A percentile compares a stretch with the other conserved stretches of the same genome.
Evolutionary conservation across 2,888 invertebrate species (phyloP).

Genomic region (Sphaerophoria taeniata): DNA sequence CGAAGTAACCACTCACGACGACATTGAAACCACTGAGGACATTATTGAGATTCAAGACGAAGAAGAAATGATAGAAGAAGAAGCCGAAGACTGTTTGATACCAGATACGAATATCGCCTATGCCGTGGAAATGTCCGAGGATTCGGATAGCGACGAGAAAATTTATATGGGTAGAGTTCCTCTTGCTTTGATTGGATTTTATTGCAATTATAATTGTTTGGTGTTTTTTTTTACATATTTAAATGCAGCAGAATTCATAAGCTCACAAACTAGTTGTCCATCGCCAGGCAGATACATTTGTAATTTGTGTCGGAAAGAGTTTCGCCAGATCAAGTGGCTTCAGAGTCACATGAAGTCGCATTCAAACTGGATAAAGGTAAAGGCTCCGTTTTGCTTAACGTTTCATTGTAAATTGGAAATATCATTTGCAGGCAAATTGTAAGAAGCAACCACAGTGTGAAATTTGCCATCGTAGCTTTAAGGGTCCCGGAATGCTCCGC

Average conservation of each 20-base stretch:
- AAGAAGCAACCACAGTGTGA: constrained; percentile 87
- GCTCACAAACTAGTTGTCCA: constrained; percentile 84
- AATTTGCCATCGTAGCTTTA: constrained; percentile 86
- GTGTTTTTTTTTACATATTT: constrained; percentile 51
- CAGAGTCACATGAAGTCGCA: constrained; percentile 87
- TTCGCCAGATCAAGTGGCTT: constrained; percentile 86
- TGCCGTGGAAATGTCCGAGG: constrained; percentile 69
- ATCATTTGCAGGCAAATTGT: constrained; percentile 85
- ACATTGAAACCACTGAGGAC: constrained; percentile 80
- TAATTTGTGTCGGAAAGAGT: constrained; percentile 86
- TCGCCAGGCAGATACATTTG: constrained; percentile 86
- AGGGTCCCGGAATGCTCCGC: constrained; percentile 87
- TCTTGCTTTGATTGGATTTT: neutral
- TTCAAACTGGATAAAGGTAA: constrained; percentile 85
- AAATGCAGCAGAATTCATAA: constrained; percentile 81
- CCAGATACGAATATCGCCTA: constrained; percentile 63
- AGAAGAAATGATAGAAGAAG: constrained; percentile 77
- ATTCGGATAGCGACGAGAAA: constrained; percentile 69
- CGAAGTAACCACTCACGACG: constrained; percentile 79
- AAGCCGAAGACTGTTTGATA: constrained; percentile 58
- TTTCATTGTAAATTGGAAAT: neutral
- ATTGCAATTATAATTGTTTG: constrained; percentile 50
- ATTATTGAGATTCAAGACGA: constrained; percentile 77
- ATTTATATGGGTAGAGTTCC: constrained; percentile 59
- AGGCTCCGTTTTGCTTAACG: neutral